These are phyloP conservation scores for Cromileptes altivelis DNA, from an alignment of 2,113 vertebrate species.

Conservation along the genomic window DNA sequence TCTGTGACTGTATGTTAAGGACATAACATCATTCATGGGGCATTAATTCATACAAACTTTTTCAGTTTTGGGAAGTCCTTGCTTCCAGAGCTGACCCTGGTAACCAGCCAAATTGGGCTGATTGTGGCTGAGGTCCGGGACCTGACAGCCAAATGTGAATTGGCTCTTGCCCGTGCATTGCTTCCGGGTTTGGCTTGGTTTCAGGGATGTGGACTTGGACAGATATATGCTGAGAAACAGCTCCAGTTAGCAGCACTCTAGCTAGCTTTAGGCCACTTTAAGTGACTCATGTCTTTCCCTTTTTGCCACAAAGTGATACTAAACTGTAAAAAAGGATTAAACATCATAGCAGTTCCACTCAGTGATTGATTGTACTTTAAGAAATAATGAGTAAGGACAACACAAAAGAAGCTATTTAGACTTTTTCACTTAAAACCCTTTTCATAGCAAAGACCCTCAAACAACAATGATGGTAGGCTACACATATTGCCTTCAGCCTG, in stretches of 20 bases:
- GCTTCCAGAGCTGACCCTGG: not conserved
- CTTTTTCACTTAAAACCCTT: not conserved
- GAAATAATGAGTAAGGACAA: not conserved
- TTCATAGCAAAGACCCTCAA: not conserved
- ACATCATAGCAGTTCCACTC: not conserved
- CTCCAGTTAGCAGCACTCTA: not conserved
- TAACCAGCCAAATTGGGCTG: not conserved
- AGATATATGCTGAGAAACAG: not conserved
- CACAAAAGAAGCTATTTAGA: not conserved
- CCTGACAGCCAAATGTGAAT: not conserved
- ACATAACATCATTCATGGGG: too few species aligned
- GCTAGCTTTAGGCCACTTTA: not conserved
- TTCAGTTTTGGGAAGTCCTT: not conserved
- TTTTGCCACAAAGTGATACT: not conserved
- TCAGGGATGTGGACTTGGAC: not conserved
- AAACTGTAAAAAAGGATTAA: not conserved
- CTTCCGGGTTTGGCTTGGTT: not conserved
- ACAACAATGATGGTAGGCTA: too few species aligned
- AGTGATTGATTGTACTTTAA: not conserved
- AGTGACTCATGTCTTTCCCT: not conserved
- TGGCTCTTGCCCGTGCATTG: not conserved
- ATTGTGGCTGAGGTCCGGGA: not conserved
- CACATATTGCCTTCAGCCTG: not conserved
- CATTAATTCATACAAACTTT: not conserved
- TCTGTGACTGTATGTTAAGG: too few species aligned